These are phyloP conservation scores for Drosophila erecta DNA, from an alignment of 1,140 invertebrate genomes.

Conservation along the genomic window DNA sequence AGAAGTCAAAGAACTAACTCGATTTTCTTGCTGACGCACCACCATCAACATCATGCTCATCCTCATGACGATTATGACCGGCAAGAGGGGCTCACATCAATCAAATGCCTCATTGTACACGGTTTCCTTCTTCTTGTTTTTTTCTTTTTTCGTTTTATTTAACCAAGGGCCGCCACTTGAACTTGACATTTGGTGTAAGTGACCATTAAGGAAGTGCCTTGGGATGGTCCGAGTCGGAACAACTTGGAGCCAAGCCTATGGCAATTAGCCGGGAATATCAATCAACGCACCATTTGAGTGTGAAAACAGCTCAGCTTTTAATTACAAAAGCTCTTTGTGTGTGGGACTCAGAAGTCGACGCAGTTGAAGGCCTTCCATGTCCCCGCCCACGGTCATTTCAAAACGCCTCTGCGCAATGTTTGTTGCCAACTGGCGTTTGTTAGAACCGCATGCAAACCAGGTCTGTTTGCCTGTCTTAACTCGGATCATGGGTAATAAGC, in stretches of 20 bases:
- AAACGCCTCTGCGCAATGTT: slow-evolving; percentile 65
- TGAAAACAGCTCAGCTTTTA: slow-evolving; percentile 68
- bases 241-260: slow-evolving; percentile 49
- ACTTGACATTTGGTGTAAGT: slow-evolving; percentile 55
- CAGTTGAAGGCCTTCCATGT: slow-evolving; percentile 62
- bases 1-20: slow-evolving; percentile 56
- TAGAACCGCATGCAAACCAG: slow-evolving; percentile 72
- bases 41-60: slow-evolving; percentile 40
- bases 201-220: slow-evolving; percentile 64
- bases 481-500: slow-evolving; percentile 72
- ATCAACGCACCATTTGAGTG: slow-evolving; percentile 73
- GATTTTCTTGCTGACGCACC: slow-evolving; percentile 50
- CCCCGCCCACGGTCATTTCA: slow-evolving; percentile 60
- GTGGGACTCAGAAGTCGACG: slow-evolving; percentile 42
- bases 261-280: slow-evolving; percentile 78
- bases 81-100: slow-evolving; percentile 55
- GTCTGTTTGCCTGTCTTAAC: slow-evolving; percentile 32
- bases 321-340: slow-evolving; percentile 57
- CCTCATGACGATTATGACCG: slow-evolving; percentile 41
- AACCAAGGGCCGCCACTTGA: slow-evolving; percentile 47
- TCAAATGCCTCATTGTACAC: slow-evolving; percentile 60
- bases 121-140: slow-evolving; percentile 1
- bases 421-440: slow-evolving; percentile 60
- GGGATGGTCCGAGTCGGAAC: slow-evolving; percentile 24
- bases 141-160: slow-evolving; percentile 1